Conservation (phyloP, 2,888 invertebrate genomes). For the Aradus depressus region DNA sequence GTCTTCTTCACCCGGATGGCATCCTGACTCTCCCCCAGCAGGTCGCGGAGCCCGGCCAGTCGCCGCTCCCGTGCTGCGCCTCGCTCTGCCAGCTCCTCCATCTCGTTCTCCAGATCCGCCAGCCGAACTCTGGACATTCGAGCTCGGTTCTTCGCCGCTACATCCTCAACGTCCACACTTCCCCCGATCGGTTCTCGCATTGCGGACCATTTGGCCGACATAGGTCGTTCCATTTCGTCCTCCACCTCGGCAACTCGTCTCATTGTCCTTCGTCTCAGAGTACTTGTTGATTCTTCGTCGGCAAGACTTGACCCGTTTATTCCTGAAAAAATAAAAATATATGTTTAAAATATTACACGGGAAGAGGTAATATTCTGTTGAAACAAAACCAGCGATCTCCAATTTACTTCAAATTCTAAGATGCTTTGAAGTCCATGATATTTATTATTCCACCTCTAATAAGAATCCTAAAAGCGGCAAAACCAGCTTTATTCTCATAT, state of each 20-base stretch:
- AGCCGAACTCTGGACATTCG: conserved; percentile 55
- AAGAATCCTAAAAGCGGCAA: too few relatives aligned
- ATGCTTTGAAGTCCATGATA: too few relatives aligned
- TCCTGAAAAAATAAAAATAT: too few relatives aligned
- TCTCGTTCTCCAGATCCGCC: conserved; percentile 61
- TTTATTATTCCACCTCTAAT: too few relatives aligned
- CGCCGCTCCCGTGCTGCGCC: conserved; percentile 59
- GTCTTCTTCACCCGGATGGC: conserved; percentile 17
- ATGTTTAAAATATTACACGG: too few relatives aligned
- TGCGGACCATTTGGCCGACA: conserved; percentile 42
- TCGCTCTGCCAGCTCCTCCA: conserved; percentile 57
- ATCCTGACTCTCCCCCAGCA: conserved; percentile 49
- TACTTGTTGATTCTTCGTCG: conserved; percentile 27
- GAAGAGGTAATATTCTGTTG: too few relatives aligned
- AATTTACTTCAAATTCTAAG: too few relatives aligned
- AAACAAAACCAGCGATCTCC: too few relatives aligned
- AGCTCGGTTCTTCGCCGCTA: conserved; percentile 52
- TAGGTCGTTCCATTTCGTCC: conserved; percentile 35
- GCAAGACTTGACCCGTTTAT: conserved; percentile 30
- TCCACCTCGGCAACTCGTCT: conserved; percentile 44
- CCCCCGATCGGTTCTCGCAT: conserved; percentile 23
- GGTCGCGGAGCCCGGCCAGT: conserved; percentile 54
- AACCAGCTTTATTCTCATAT: too few relatives aligned
- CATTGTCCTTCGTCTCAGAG: conserved; percentile 17
- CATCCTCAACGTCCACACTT: conserved; percentile 27